Conservation (phyloP, 1,140 invertebrate genomes). For the Polypedilum vanderplanki region DNA sequence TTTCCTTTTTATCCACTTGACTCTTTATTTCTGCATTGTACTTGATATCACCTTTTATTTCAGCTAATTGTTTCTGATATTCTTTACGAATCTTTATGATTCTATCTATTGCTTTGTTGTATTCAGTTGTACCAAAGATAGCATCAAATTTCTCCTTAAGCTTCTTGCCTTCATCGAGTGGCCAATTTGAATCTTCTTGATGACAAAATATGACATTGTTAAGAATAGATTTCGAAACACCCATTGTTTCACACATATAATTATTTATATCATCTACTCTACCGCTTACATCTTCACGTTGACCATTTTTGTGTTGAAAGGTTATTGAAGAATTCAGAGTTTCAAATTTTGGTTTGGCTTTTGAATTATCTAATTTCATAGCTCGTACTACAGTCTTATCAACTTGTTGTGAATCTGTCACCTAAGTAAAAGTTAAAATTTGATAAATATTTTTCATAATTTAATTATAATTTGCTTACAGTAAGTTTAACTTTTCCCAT, state of each 20-base stretch:
- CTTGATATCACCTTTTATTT: conserved; percentile 50
- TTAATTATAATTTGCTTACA: conserved; percentile 36
- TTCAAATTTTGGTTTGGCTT: conserved; percentile 38
- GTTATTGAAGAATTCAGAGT: conserved; percentile 40
- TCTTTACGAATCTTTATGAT: conserved; percentile 67
- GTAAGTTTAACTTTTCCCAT: conserved; percentile 58
- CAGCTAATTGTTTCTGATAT: conserved; percentile 44
- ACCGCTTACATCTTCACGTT: conserved; percentile 47
- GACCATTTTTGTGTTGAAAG: conserved; percentile 33
- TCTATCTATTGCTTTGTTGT: conserved; percentile 84
- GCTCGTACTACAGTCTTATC: conserved; percentile 38
- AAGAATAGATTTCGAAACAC: conserved; percentile 89
- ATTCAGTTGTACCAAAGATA: conserved; percentile 91
- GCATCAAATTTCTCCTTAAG: conserved; percentile 96
- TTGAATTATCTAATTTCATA: conserved; percentile 37
- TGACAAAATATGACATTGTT: conserved; percentile 98
- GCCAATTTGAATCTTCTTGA: conserved; percentile 97
- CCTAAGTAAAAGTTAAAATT: conserved; percentile 35
- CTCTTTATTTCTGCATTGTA: conserved; percentile 55
- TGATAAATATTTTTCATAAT: not conserved
- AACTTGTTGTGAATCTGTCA: conserved; percentile 36
- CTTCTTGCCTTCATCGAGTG: conserved; percentile 86
- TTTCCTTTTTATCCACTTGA: conserved; percentile 43
- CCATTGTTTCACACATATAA: conserved; percentile 59
- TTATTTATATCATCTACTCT: conserved; percentile 66